Conservation (phyloP, 2,113 vertebrate genomes). For the Calonectris borealis region DNA sequence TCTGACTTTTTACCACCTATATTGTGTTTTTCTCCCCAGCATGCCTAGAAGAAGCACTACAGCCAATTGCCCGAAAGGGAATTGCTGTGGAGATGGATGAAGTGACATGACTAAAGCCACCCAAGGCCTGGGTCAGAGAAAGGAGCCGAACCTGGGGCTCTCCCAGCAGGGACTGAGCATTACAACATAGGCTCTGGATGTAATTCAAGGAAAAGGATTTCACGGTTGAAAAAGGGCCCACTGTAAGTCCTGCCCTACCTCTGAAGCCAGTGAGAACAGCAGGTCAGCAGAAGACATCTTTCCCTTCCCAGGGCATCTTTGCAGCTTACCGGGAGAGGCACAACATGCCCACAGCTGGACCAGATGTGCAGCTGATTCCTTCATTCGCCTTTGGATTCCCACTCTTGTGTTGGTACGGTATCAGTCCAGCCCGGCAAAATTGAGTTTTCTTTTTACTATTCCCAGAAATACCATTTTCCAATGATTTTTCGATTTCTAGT, state of each 20-base stretch:
- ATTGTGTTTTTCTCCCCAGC: conserved; percentile 5
- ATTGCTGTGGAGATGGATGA: background rate
- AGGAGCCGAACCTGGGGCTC: background rate
- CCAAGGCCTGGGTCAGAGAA: background rate
- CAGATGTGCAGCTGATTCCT: background rate
- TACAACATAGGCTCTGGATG: background rate
- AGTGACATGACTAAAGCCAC: background rate
- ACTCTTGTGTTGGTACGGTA: accelerated
- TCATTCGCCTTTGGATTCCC: background rate
- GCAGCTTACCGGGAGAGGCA: background rate
- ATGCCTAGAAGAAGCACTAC: background rate
- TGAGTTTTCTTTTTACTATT: background rate
- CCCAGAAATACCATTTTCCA: background rate
- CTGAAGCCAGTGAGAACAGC: background rate
- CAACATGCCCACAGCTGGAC: background rate
- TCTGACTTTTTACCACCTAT: background rate
- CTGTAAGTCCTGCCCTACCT: background rate
- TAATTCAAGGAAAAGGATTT: background rate
- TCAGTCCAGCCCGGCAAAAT: background rate
- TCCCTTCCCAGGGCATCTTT: background rate
- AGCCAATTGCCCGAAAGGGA: background rate
- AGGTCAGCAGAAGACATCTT: background rate
- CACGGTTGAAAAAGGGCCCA: background rate
- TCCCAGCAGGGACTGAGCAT: background rate
- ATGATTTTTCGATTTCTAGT: background rate